These are phyloP conservation scores for Teleogryllus occipitalis DNA, from an alignment of 1,140 invertebrate genomes.

Conservation along the genomic window DNA sequence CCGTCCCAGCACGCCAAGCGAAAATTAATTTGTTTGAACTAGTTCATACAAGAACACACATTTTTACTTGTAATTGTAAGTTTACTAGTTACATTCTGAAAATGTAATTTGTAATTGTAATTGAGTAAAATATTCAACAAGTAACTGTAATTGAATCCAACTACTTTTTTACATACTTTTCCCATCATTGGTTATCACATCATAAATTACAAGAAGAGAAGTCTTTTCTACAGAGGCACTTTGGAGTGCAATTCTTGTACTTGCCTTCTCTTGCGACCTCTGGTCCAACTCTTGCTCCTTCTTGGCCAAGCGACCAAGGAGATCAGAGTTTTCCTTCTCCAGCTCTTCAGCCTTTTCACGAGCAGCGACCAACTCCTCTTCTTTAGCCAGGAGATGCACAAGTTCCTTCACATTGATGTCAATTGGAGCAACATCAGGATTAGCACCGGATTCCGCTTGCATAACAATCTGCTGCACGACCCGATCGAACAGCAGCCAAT, in stretches of 20 bases:
- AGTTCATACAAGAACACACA: no score
- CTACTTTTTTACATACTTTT: no score
- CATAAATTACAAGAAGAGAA: no score
- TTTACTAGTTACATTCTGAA: no score
- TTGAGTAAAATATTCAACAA: no score
- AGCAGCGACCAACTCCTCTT: constrained; percentile 83
- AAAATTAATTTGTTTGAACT: no score
- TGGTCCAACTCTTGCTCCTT: constrained; percentile 90
- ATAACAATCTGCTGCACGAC: constrained; percentile 92
- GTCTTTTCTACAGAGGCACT: no score
- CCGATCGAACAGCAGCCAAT: constrained; percentile 90
- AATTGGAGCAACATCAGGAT: constrained; percentile 75
- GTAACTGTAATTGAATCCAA: no score
- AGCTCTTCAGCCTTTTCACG: constrained; percentile 78
- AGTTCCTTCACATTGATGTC: constrained; percentile 88
- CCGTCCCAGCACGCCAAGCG: no score
- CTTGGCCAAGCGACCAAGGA: constrained; percentile 75
- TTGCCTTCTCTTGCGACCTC: constrained; percentile 74
- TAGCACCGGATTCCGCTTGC: constrained; percentile 64
- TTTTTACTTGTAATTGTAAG: no score
- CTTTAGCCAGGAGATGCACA: constrained; percentile 83
- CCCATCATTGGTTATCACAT: no score
- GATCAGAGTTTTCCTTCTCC: constrained; percentile 80
- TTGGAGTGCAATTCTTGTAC: neutral
- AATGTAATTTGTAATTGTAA: no score